Evolutionary conservation across 2,888 invertebrate species (phyloP), one percentile per base, ranked within the genome.

Genomic region (Caenorhabditis japonica): DNA sequence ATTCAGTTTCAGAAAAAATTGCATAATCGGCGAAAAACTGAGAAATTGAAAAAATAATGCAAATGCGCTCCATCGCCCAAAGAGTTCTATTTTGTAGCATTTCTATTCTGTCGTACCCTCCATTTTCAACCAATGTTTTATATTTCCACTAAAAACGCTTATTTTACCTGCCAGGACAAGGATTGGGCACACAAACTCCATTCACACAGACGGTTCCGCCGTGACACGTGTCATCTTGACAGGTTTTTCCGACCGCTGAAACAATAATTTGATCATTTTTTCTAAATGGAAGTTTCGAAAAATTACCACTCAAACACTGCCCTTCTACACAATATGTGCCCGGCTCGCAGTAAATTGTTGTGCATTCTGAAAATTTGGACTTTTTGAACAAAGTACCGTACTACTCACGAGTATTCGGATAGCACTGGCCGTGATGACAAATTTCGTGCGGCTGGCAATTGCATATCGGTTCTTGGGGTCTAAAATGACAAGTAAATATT

Each of bases 291-390:
- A n/a, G 3, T n/a, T n/a, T n/a, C 13, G 12, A 10, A 23, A 27
- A 53, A n/a, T 38, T 30, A 70, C 76, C 80, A 43, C 68, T 76
- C 10, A 64, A 21, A 51, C 78, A 81, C 43, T 81, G 77, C 38
- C 71, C 80, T 55, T 74, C 81, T 21, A 75, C 73, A 53, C 77
- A 80, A 53, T 79, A 77, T n/a, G 71, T 71, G 13, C 79, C 82
- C 10, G 59, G 52, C 12, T 64, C 66, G 41, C 81, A 83, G 44
- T 75, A 77, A 17, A 83, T 68, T 17, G 79, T 74, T 2, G 76
- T 78, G 47, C 84, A 84, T 41, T 81, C 84, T 84, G 59, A 15
- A 10, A 23, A 55, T 13, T 0, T 4, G 68, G 70, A 41, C 81
- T 82, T 33, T 79, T 81, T 82, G 52, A 30, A 34, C 30, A 51